A percentile compares a stretch with the other conserved stretches of the same genome.
These are phyloP conservation scores for Strix uralensis DNA, from an alignment of 2,113 vertebrate species.

Conservation along the genomic window DNA sequence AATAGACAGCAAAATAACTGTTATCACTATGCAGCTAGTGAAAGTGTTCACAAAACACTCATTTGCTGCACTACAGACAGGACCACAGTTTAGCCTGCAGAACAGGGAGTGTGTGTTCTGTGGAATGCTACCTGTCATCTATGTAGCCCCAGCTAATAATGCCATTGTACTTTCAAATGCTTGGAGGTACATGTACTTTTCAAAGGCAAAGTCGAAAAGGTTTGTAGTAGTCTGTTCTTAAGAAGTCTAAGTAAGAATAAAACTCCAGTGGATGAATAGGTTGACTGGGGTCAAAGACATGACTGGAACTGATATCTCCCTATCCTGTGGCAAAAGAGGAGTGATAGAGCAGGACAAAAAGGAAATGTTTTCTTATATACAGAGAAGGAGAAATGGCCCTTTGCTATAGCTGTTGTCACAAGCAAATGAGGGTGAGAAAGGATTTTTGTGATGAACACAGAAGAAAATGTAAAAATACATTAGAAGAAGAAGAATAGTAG, in stretches of 20 bases:
- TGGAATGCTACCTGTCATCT: neutral
- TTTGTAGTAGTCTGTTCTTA: neutral
- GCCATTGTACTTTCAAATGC: neutral
- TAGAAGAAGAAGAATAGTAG: neutral
- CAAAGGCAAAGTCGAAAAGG: neutral
- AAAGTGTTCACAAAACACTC: neutral
- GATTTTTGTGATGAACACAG: neutral
- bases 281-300: neutral
- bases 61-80: neutral
- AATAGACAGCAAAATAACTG: neutral
- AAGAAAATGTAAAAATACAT: neutral
- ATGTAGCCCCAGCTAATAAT: neutral
- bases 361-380: neutral
- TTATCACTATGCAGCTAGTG: neutral
- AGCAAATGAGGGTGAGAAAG: neutral
- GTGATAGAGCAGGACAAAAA: neutral
- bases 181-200: neutral
- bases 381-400: neutral
- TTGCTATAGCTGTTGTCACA: neutral
- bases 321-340: neutral
- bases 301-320: neutral
- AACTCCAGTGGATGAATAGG: neutral
- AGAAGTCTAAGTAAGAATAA: neutral
- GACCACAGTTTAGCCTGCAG: neutral
- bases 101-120: neutral